Evolutionary conservation across 2,888 invertebrate genomes (phyloP).

Genomic region (Zhuqinia jingwanae): DNA sequence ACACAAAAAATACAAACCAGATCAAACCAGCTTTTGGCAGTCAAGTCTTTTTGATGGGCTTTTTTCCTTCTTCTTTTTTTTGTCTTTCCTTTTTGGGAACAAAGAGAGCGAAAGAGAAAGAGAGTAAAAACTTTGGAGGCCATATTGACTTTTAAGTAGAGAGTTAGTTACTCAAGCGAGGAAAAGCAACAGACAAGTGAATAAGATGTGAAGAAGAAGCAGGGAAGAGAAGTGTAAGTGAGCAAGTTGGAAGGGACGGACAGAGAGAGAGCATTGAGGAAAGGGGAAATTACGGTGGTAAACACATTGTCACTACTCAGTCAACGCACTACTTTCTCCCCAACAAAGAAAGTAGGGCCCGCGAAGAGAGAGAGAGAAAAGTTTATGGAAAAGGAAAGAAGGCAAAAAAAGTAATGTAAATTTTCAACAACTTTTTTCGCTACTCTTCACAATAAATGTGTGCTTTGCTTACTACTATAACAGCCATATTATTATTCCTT

Average conservation of each 20-base stretch:
- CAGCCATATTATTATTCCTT: too few relatives aligned
- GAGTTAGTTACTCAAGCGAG: not conserved
- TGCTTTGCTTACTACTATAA: too few relatives aligned
- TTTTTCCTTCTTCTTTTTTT: too few relatives aligned
- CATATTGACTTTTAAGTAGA: conserved; percentile 9
- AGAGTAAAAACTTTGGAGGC: not conserved
- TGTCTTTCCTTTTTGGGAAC: too few relatives aligned
- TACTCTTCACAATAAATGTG: not conserved
- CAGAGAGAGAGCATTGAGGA: not conserved
- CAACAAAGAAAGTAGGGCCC: not conserved
- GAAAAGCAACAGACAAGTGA: not conserved
- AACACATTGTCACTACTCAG: conserved; percentile 9
- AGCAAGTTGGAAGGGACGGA: too few relatives aligned
- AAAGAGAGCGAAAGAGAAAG: too few relatives aligned
- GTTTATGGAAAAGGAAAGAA: not conserved
- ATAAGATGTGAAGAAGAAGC: not conserved
- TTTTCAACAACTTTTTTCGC: not conserved
- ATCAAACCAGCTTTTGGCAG: not conserved
- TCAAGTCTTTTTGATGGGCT: not conserved
- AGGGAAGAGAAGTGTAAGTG: not conserved
- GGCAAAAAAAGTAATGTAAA: not conserved
- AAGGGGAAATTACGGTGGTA: conserved; percentile 1
- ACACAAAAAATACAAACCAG: not conserved
- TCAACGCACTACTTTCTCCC: not conserved
- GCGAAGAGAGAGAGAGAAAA: not conserved